Base-by-base conservation (phyloP, 1,140 invertebrate species). In the Drosophila lini region DNA sequence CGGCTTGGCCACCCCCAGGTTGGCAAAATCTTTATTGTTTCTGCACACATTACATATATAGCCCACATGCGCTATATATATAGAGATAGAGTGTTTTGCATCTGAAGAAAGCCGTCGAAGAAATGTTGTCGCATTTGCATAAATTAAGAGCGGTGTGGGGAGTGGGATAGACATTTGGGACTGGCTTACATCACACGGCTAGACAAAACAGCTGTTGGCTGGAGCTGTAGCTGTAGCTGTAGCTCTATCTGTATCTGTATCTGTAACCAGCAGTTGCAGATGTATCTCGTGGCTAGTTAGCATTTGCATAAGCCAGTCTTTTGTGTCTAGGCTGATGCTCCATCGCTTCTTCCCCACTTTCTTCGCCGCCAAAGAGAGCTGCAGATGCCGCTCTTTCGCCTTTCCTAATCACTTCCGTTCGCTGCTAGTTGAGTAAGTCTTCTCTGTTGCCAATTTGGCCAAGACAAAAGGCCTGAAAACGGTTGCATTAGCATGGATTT, bases 341-440 rank as follows among this genome's bases (percentile, higher is more conserved):
- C 47, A 34, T n/a, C 28, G 41, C 55, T 65, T 68, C 83, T 82
- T 82, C 83, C 76, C 81, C 75, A 83, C 83, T 88, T 88, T 88
- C 83, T 83, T 84, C 28, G 64, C 16, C 13, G 19, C 50, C 5
- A n/a, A 32, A 28, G 36, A 19, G 25, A 62, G 53, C 28, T 58
- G 34, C 53, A 32, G 53, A 32, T 58, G 60, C 52, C 36, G 60
- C 60, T 59, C 57, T 63, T 73, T 69, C 34, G 81, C 68, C 67
- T 80, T 81, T 78, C 80, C 67, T 89, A 88, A 88, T 89, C 67
- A 88, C 83, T 88, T 88, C 83, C 83, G 83, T 83, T 89, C 71
- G 60, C 59, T 63, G 70, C 62, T 38, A 65, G 77, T 88, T 88
- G 61, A 74, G 80, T 88, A 88, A 88, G 81, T 68, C 44, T 60